Conservation (phyloP, 2,797 vertebrate genomes). For the Gallinago nigripennis region DNA sequence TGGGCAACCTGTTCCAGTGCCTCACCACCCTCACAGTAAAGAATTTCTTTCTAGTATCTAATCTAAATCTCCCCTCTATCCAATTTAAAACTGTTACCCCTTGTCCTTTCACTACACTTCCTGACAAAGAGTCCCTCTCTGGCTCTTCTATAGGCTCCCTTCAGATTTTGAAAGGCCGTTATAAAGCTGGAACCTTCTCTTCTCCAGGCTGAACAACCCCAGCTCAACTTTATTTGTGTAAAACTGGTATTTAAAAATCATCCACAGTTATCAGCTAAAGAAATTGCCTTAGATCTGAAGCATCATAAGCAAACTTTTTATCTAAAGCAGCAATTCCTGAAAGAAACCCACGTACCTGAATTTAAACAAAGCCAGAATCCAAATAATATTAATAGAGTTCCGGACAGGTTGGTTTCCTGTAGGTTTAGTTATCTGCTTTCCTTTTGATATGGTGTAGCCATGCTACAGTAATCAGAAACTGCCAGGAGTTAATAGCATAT, state of each 20-base stretch:
- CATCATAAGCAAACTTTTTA: not conserved
- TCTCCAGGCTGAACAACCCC: too few relatives aligned
- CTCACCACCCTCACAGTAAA: too few relatives aligned
- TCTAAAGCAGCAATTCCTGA: not conserved
- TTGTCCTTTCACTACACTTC: too few relatives aligned
- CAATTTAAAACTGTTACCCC: too few relatives aligned
- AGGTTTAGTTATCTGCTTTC: not conserved
- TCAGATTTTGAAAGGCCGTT: too few relatives aligned
- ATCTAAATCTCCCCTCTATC: too few relatives aligned
- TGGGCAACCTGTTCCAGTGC: too few relatives aligned
- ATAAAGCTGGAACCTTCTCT: too few relatives aligned
- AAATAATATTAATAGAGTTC: not conserved
- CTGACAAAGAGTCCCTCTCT: too few relatives aligned
- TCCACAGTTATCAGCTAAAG: not conserved
- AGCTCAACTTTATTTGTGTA: not conserved
- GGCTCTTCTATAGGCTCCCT: too few relatives aligned
- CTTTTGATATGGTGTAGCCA: not conserved
- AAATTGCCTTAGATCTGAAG: not conserved
- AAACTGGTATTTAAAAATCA: not conserved
- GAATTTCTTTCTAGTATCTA: too few relatives aligned
- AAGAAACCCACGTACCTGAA: not conserved
- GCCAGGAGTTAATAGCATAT: not conserved
- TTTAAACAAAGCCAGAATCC: accelerated
- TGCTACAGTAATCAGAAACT: not conserved
- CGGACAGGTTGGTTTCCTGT: not conserved